Evolutionary conservation across 2,113 vertebrate genomes (phyloP), one percentile per base, ranked within the genome.

Genomic region (Dissostichus mawsoni): DNA sequence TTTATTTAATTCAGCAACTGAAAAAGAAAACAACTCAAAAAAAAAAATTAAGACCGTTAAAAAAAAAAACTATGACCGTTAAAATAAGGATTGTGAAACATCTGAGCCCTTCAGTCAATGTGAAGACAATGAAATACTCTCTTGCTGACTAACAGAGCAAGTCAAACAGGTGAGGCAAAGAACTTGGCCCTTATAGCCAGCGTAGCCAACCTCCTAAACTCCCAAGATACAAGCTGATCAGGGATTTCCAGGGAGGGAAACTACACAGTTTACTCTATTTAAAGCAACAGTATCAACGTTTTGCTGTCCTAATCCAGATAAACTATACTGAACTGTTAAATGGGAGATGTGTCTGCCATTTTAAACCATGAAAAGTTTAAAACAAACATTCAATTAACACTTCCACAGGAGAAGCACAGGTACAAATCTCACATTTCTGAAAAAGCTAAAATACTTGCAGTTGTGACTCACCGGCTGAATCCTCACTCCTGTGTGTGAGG

Each of bases 81-180:
- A 65, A 1, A 29, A 9, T 1, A 66, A 29, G 52, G 29, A 47
- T 55, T 81, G 62, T 64, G 53, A 88, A 80, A 80, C 7, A 62
- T 80, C 11, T 2, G 65, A 48, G n/a, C 33, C 50, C 4, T 33
- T 50, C 57, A 33, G 79, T 73, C 68, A 68, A 18, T 23, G 16
- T 69, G 53, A 81, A 82, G 14, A 85, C 79, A 90, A 86, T 67
- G 67, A 87, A 76, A 74, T 77, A 25, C 66, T 88, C 67, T 57
- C 73, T 2, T 18, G 67, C 78, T 90, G 87, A 94, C 90, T 92
- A 88, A 94, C 87, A 85, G 69, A 94, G 85, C 94, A 87, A 91
- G 94, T 95, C 71, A 82, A 91, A 94, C 93, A 93, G 94, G 94
- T 94, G 94, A 93, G 90, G 87, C 89, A 89, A 66, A 92, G 65